These are phyloP conservation scores for Caenorhabditis panamensis DNA, from an alignment of 2,888 invertebrate species.

Conservation along the genomic window DNA sequence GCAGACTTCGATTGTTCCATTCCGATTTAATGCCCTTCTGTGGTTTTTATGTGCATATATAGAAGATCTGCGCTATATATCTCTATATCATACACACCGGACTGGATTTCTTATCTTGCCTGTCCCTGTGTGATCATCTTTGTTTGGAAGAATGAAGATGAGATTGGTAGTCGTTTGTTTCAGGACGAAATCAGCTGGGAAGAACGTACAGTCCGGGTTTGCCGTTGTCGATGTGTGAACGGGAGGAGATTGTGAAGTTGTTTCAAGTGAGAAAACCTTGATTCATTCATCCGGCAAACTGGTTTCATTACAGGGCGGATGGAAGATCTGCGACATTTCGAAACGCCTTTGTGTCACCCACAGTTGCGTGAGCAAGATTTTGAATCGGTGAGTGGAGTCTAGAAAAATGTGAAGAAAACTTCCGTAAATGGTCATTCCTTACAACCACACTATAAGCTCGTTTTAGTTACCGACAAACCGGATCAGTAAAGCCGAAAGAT, in stretches of 20 bases:
- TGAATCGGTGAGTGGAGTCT: constrained; percentile 70
- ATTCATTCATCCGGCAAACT: constrained; percentile 4
- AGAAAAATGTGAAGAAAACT: background rate
- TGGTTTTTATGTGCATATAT: constrained; percentile 44
- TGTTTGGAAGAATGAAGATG: constrained; percentile 9
- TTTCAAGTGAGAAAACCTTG: constrained; percentile 68
- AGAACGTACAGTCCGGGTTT: constrained; percentile 79
- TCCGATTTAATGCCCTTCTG: constrained; percentile 33
- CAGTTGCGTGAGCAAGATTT: constrained; percentile 80
- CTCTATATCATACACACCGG: constrained; percentile 22
- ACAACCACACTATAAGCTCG: background rate
- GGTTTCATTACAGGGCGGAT: constrained; percentile 69
- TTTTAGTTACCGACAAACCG: constrained; percentile 78
- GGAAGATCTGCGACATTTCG: constrained; percentile 81
- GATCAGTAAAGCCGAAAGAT: constrained; percentile 80
- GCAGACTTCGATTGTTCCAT: constrained; percentile 47
- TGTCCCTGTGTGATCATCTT: constrained; percentile 25
- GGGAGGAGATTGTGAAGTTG: constrained; percentile 78
- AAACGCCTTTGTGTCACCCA: constrained; percentile 80
- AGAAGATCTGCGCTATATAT: constrained; percentile 26
- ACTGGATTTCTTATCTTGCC: constrained; percentile 40
- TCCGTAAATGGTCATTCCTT: background rate
- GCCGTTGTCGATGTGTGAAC: constrained; percentile 78
- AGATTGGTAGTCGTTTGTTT: constrained; percentile 24
- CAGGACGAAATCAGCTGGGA: constrained; percentile 80